Base-by-base conservation (phyloP, 2,888 invertebrate species). In the Pachycephus smyrnensis region DNA sequence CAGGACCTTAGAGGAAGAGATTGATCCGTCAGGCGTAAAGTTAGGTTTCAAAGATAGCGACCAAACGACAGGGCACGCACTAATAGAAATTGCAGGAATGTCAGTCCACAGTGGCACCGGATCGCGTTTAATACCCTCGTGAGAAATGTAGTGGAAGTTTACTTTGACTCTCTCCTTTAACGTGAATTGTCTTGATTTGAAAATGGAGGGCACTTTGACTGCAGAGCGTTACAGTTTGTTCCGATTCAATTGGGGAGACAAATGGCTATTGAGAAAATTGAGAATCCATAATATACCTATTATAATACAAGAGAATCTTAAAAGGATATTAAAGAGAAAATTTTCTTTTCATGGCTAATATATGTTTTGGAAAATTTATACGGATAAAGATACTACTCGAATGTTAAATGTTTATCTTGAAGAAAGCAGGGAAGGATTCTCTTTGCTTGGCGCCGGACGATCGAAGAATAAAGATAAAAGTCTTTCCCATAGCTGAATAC, bases 21-120 rank as follows among this genome's bases (percentile, higher is more conserved):
- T 77, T 40, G 55, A 40, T 75, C 69, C 77, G 36, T 37, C 37
- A 71, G 71, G 77, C 77, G 77, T 77, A 77, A 77, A 77, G 77
- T 77, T 77, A 73, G 77, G 40, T 77, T 37, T 74, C 74, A 71
- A 23, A 55, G 69, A 77, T 75, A 75, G 71, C 69, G 71, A 75
- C 55, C 55, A 75, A 77, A 74, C 74, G 11, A 36, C 36, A 35
- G 68, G 4, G 2, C 11, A 40, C 35, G n/a, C 69, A 71, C 75
- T 69, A 75, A 77, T 75, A 71, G 77, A 77, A 77, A 77, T 77
- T 71, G 74, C 36, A 33, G 55, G 23, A 55, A 55, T 1, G 55
- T 55, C 55, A 9, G 23, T 55, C 23, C 55, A 9, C 9, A 23
- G 6, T 9, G 9, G 55, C 6, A 55, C 55, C 55, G 23, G 23